Evolutionary conservation across 2,888 invertebrate species (phyloP).

Genomic region (Tyria jacobaeae): DNA sequence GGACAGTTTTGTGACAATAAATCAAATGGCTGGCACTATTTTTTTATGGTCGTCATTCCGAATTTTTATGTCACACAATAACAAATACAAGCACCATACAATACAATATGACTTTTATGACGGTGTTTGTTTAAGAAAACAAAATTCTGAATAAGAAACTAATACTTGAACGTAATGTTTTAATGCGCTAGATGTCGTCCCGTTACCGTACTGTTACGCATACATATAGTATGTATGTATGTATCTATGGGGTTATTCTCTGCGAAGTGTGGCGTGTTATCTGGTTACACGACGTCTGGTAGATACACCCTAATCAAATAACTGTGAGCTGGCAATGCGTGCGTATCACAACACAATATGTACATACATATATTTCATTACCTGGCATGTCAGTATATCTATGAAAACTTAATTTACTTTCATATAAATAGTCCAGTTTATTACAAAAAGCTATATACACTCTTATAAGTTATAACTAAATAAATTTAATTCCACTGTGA

Average conservation of each 20-base stretch:
- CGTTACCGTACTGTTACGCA: too few species aligned
- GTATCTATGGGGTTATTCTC: neutral
- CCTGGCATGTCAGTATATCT: too few species aligned
- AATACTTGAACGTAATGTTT: neutral
- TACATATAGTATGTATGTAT: too few species aligned
- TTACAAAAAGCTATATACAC: too few species aligned
- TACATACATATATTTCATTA: too few species aligned
- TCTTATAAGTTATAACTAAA: too few species aligned
- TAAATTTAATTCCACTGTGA: too few species aligned
- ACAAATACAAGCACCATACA: constrained; percentile 2
- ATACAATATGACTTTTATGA: neutral
- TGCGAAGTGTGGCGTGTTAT: neutral
- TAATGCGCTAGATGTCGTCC: too few species aligned
- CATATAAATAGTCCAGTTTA: too few species aligned
- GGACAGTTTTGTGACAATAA: constrained; percentile 1
- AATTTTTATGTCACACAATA: constrained; percentile 12
- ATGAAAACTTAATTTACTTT: too few species aligned
- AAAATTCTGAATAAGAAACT: neutral
- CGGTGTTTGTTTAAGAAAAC: neutral
- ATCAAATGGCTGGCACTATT: constrained; percentile 7
- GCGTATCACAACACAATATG: neutral
- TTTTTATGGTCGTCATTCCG: constrained; percentile 9
- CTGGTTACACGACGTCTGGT: neutral
- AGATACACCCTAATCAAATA: neutral
- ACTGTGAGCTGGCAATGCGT: constrained; percentile 2